A percentile compares a stretch with the other conserved stretches of the same genome.
Conservation (phyloP, 2,113 vertebrate species). For the Aspiorhynchus laticeps region DNA sequence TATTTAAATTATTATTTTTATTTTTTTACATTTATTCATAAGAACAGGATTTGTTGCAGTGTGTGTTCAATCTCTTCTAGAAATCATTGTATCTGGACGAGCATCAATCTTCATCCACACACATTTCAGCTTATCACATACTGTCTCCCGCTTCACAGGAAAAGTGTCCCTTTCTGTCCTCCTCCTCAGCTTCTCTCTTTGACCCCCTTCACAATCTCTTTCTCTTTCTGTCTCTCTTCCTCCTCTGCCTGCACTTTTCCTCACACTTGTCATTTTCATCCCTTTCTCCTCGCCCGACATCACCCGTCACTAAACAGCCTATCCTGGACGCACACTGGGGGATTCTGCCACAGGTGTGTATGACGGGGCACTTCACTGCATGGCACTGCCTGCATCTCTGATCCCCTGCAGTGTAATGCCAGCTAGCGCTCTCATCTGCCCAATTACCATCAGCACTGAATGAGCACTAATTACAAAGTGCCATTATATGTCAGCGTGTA, state of each 20-base stretch:
- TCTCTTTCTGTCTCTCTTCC: slow-evolving; percentile 27
- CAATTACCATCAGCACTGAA: slow-evolving; percentile 17
- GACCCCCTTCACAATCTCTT: slow-evolving; percentile 36
- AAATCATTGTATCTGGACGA: neutral
- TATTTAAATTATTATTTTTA: neutral
- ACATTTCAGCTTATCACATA: slow-evolving; percentile 27
- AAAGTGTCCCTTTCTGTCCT: slow-evolving; percentile 18
- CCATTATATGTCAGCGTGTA: neutral
- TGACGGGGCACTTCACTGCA: slow-evolving; percentile 75
- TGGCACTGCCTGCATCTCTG: slow-evolving; percentile 74
- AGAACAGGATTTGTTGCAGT: neutral
- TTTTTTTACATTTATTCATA: neutral
- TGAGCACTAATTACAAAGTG: slow-evolving; percentile 19
- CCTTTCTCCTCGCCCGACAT: slow-evolving; percentile 64
- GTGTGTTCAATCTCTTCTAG: neutral
- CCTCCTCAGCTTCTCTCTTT: neutral
- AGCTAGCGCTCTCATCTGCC: slow-evolving; percentile 23
- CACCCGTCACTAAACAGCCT: slow-evolving; percentile 84
- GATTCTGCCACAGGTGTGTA: slow-evolving; percentile 93
- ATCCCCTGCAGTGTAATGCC: slow-evolving; percentile 54
- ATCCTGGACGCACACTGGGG: slow-evolving; percentile 90
- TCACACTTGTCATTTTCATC: slow-evolving; percentile 50
- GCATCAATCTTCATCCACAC: neutral
- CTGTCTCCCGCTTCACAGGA: slow-evolving; percentile 31
- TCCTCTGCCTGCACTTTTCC: slow-evolving; percentile 58